phyloP scores from a whole-genome alignment of 2,113 vertebrate species.

The Sinocyclocheilus grahami region DNA sequence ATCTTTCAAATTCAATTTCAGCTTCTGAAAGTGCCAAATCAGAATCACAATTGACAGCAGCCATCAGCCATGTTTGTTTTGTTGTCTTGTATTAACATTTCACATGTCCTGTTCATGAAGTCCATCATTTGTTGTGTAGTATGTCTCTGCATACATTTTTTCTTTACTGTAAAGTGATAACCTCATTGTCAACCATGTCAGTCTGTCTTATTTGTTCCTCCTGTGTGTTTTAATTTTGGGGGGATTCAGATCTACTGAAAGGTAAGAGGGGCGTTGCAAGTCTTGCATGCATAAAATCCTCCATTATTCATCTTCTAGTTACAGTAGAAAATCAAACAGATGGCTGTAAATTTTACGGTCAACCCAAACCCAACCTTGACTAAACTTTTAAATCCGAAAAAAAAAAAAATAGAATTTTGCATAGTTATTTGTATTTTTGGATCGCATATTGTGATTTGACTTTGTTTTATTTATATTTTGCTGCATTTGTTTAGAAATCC shows the following conservation, averaged over 20 bases:
- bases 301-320: constrained; percentile 15
- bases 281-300: constrained; percentile 77
- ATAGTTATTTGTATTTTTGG: constrained; percentile 17
- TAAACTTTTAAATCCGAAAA: neutral
- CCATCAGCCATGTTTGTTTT: neutral
- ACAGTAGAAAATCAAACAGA: neutral
- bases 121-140: neutral
- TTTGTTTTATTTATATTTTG: neutral
- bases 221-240: constrained; percentile 84
- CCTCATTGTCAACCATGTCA: constrained; percentile 22
- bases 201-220: constrained; percentile 84
- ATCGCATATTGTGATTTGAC: constrained; percentile 16
- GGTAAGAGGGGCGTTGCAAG: constrained; percentile 85
- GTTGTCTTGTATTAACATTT: neutral
- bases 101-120: neutral
- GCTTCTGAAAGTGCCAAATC: neutral
- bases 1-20: neutral
- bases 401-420: neutral
- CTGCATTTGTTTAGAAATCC: neutral
- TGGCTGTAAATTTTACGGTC: neutral
- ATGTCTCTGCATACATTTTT: constrained; percentile 8
- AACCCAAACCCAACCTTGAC: neutral
- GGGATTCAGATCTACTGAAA: constrained; percentile 92
- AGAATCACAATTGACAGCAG: constrained; percentile 7
- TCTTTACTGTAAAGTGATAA: constrained; percentile 24